Evolutionary conservation across 2,888 invertebrate species (phyloP), one percentile per base, ranked within the genome.

Genomic region (Papilio elwesi): DNA sequence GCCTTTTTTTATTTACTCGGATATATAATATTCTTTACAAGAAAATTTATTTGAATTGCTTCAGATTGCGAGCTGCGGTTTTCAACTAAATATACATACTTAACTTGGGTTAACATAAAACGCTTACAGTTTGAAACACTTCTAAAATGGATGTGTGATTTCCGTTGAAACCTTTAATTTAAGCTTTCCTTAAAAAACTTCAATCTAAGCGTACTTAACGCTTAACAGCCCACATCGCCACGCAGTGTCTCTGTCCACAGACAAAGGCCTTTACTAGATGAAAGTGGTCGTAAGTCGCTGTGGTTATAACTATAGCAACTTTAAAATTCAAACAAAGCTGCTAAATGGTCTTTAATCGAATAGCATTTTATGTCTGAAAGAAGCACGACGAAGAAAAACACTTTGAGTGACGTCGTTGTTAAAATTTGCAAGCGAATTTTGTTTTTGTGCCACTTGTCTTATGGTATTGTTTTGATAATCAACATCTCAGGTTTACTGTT

Each of bases 401-500:
- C 51, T 48, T 52, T 64, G 55, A 68, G 64, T 73, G 64, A 68
- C 64, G 48, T 49, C 7, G 49, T 65, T 6, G 13, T 6, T 2
- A 57, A 68, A 26, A 1, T 5, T n/a, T 8, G 13, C 43, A 26
- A 49, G 0, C 12, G 15, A 73, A 48, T 64, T 52, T 66, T 52
- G 13, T 53, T 38, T 16, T 38, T 69, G 53, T 57, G 55, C 48
- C 64, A 71, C 55, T 72, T 48, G 59, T 53, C n/a, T 69, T 70
- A 75, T 43, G 68, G 57, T 69, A 63, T 51, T 16, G 48, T 73
- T 74, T 76, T 65, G 67, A 70, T 73, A 77, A 74, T 76, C 76
- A 63, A 76, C 75, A 74, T 78, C 75, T 74, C 76, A 76, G 75
- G 76, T 71, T 66, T 73, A 68, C 73, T 75, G 73, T 74, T 80